Conservation (phyloP, 2,113 vertebrate species). For the Triplophysa tibetana region DNA sequence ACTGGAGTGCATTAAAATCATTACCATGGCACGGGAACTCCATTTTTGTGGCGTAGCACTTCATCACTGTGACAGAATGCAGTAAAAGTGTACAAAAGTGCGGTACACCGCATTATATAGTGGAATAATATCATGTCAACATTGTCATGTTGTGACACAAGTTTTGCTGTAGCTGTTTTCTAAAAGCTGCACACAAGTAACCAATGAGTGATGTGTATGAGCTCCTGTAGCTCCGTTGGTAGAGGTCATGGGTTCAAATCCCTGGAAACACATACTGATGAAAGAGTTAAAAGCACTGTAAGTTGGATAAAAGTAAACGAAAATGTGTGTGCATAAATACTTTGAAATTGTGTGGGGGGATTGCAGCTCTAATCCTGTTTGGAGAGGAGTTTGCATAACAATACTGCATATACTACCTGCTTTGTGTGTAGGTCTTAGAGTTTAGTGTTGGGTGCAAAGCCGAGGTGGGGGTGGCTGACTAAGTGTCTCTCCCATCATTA, state of each 20-base stretch:
- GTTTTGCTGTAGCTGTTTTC: background rate
- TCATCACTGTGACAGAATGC: constrained; percentile 43
- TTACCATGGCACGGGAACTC: constrained; percentile 35
- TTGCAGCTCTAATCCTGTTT: constrained; percentile 41
- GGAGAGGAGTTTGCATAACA: constrained; percentile 30
- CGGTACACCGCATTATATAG: constrained; percentile 36
- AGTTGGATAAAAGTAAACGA: too few relatives aligned
- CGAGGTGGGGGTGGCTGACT: constrained; percentile 9
- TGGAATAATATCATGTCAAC: background rate
- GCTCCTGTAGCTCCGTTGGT: too few relatives aligned
- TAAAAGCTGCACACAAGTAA: background rate
- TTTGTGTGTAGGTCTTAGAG: constrained; percentile 3
- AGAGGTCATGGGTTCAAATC: too few relatives aligned
- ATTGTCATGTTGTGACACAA: background rate
- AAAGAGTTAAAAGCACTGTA: too few relatives aligned
- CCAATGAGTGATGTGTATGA: background rate
- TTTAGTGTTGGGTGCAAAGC: constrained; percentile 15
- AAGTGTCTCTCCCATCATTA: constrained; percentile 41
- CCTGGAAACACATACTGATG: too few relatives aligned
- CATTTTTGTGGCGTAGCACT: constrained; percentile 44
- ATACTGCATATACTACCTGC: constrained; percentile 18
- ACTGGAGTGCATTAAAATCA: constrained; percentile 31
- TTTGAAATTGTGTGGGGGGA: constrained; percentile 18
- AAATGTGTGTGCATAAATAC: background rate
- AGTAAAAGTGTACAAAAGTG: constrained; percentile 22